Base-by-base conservation (phyloP, 30 jellyfish, hydroid and myxozoan species). In the Pelagia noctiluca region DNA sequence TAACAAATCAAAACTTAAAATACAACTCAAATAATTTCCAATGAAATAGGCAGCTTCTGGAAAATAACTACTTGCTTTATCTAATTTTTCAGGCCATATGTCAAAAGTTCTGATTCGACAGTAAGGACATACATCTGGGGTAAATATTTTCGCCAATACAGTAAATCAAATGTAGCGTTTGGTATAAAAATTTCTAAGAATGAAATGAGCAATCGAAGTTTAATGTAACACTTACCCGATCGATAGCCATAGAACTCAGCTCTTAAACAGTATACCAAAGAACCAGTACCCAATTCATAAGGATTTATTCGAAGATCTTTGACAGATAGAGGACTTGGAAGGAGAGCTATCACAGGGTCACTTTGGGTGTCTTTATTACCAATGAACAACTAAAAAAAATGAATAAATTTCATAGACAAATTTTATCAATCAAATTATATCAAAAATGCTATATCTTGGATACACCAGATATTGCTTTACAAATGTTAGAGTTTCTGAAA, bases 161-260 rank as follows among this genome's bases (percentile, higher is more conserved):
- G 16, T 8, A 8, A 16, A 42, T 42, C 12, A 42, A 42, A 8
- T 42, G 8, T 42, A 5, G 57, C 57, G 57, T 42, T 42, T 8
- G 12, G 57, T 42, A 16, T 42, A 42, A 42, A 42, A 8, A 42
- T 16, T 42, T 16, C 57, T 42, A 16, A 5, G 16, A 5, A 16
- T 8, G 8, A 42, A 42, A 42, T 5, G 8, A 5, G 57, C 8
- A 42, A 16, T 16, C 8, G 16, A 42, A 5, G 16, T 3, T 66
- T 3, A 66, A 66, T 28, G 24, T 26, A 31, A 60, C 11, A 2
- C 76, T 3, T 84, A 84, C 94, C 94, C 7, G 87, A 31, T 54
- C 72, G 72, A 33, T 73, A 73, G 4, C 94, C 94, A 57, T 38
- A 71, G 1, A 84, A 49, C 49, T 84, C 94, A 0, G 72, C 37